Conservation (phyloP, 2,888 invertebrate genomes). For the Cyclophora punctaria region DNA sequence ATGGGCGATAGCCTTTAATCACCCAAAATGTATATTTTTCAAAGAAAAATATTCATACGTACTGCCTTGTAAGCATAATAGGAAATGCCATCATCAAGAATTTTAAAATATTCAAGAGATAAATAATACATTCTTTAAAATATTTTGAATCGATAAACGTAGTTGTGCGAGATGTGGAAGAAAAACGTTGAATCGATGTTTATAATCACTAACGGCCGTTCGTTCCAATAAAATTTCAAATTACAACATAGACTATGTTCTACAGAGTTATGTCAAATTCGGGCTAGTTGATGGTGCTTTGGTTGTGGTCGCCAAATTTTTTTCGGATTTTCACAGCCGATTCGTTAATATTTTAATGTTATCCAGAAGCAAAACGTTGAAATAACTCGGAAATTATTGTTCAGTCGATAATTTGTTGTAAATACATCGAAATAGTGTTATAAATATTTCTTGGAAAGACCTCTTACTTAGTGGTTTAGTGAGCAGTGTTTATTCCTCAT, state of each 20-base stretch:
- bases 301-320: constrained; percentile 60
- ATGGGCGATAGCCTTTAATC: too few relatives aligned
- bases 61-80: too few relatives aligned
- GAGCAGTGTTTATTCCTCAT: constrained; percentile 61
- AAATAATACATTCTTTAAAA: too few relatives aligned
- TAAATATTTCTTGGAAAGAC: constrained; percentile 35
- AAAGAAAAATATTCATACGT: too few relatives aligned
- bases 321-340: constrained; percentile 52
- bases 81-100: too few relatives aligned
- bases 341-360: constrained; percentile 20
- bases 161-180: too few relatives aligned
- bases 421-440: constrained; percentile 18
- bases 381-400: too few relatives aligned
- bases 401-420: constrained; percentile 19
- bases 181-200: too few relatives aligned
- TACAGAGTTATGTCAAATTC: constrained; percentile 59
- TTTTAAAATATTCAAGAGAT: too few relatives aligned
- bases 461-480: constrained; percentile 51
- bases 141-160: too few relatives aligned
- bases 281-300: constrained; percentile 60
- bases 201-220: constrained; percentile 29
- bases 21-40: too few relatives aligned
- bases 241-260: constrained; percentile 48
- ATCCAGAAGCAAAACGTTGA: too few relatives aligned
- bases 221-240: constrained; percentile 44